Conservation (phyloP, 1,140 invertebrate genomes). For the Temnothorax nylanderi region DNA sequence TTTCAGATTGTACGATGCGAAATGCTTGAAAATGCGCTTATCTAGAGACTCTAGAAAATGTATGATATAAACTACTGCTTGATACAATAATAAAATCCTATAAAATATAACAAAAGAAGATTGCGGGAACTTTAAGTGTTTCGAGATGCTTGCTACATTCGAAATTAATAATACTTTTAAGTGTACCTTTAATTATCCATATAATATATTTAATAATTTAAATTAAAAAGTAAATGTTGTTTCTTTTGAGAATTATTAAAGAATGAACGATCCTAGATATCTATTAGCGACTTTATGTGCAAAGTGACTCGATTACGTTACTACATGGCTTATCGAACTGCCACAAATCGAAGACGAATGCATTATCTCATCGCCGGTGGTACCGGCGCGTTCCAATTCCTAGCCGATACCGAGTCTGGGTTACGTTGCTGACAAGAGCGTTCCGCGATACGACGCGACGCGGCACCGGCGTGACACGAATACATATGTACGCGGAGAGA, state of each 20-base stretch:
- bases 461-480: slow-evolving; percentile 36
- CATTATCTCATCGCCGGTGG: slow-evolving; percentile 39
- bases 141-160: background rate
- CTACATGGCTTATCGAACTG: slow-evolving; percentile 22
- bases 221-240: background rate
- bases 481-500: slow-evolving; percentile 16
- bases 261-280: background rate
- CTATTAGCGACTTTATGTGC: background rate
- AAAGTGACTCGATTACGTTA: background rate
- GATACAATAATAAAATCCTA: slow-evolving; percentile 9
- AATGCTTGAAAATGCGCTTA: background rate
- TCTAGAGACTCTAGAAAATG: background rate
- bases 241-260: background rate
- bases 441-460: slow-evolving; percentile 38
- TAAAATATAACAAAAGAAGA: background rate
- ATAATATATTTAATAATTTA: background rate
- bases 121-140: background rate
- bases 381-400: slow-evolving; percentile 51
- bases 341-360: slow-evolving; percentile 50
- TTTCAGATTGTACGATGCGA: background rate
- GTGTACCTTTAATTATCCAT: background rate
- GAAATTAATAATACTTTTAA: background rate
- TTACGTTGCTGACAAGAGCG: slow-evolving; percentile 21
- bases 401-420: background rate
- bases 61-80: background rate